Percentiles rank a stretch among this genome's conserved stretches.
Conservation (phyloP, 2,113 vertebrate species). For the Pseudorhombus dupliciocellatus region DNA sequence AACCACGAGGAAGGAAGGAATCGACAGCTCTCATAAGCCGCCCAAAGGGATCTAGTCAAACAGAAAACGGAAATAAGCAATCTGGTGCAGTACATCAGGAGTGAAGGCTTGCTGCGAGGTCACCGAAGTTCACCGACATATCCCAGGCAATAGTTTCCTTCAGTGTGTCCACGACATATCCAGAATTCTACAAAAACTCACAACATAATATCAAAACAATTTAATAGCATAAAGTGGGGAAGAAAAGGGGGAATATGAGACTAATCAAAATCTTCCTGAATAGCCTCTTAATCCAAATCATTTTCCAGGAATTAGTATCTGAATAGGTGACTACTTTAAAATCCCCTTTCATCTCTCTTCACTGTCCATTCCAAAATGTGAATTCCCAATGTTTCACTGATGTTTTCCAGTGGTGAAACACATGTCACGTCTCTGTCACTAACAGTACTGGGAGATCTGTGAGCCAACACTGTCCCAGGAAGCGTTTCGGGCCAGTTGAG, state of each 20-base stretch:
- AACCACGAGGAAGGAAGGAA: constrained; percentile 33
- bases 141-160: constrained; percentile 17
- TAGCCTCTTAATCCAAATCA: constrained; percentile 39
- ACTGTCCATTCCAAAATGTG: constrained; percentile 52
- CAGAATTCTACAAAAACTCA: constrained; percentile 56
- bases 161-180: constrained; percentile 38
- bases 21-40: constrained; percentile 10
- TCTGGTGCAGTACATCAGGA: constrained; percentile 35
- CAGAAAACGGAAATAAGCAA: constrained; percentile 20
- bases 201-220: constrained; percentile 49
- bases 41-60: constrained; percentile 25
- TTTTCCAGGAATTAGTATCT: constrained; percentile 46
- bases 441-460: constrained; percentile 22
- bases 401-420: constrained; percentile 31
- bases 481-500: constrained; percentile 40
- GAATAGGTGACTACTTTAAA: constrained; percentile 28
- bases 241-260: neutral
- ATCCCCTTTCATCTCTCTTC: constrained; percentile 24
- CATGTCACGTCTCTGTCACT: constrained; percentile 35
- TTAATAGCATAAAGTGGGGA: constrained; percentile 44
- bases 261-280: constrained; percentile 46
- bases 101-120: constrained; percentile 22
- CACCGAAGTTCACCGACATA: constrained; percentile 20
- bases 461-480: constrained; percentile 17
- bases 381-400: constrained; percentile 30